phyloP scores from a whole-genome alignment of 2,113 vertebrate genomes.

The Oncorhynchus masou region DNA sequence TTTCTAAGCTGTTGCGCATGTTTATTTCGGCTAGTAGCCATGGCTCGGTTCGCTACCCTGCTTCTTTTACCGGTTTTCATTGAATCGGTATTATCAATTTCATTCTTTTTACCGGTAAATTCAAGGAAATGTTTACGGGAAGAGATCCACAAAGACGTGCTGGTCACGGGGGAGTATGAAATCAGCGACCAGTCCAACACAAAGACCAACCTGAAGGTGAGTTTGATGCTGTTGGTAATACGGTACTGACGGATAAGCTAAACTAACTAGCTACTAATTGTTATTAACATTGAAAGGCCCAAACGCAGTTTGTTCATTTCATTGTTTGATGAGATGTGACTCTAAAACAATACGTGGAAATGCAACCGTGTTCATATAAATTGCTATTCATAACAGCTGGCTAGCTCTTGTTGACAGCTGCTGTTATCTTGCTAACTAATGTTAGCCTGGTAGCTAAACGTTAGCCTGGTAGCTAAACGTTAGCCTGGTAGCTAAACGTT shows the following conservation, averaged over 20 bases:
- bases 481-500: no score
- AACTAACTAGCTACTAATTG: background rate
- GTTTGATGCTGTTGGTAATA: background rate
- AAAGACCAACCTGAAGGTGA: conserved; percentile 90
- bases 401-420: no score
- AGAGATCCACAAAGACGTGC: conserved; percentile 95
- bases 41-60: conserved; percentile 75
- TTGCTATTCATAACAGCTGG: no score
- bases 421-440: no score
- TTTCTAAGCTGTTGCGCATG: conserved; percentile 48
- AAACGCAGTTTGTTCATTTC: background rate
- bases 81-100: conserved; percentile 81
- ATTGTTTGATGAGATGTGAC: no score
- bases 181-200: conserved; percentile 85
- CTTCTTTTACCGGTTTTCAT: conserved; percentile 74
- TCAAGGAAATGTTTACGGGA: conserved; percentile 92
- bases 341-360: no score
- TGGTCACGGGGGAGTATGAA: conserved; percentile 94
- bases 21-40: conserved; percentile 64
- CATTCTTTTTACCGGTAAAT: conserved; percentile 90
- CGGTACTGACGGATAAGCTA: background rate
- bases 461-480: no score
- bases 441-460: no score
- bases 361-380: no score
- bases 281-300: background rate